Evolutionary conservation across 2,888 invertebrate genomes (phyloP).

Genomic region (Leptopilina myrica): DNA sequence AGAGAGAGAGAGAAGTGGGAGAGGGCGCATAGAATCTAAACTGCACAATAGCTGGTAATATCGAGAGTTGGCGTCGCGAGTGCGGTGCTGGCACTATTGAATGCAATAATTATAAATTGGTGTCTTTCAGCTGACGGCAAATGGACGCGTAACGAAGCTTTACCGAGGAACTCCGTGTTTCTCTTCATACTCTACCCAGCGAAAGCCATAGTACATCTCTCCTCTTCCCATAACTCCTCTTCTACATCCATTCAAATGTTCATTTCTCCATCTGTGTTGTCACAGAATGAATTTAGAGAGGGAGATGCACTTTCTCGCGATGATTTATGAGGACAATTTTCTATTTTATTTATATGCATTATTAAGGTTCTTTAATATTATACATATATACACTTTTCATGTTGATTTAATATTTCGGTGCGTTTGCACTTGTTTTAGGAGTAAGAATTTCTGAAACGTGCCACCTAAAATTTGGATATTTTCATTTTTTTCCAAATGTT

Average conservation of each 20-base stretch:
- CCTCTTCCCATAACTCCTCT: background rate
- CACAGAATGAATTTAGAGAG: background rate
- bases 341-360: background rate
- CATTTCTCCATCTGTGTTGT: conserved; percentile 23
- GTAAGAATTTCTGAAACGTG: too few species aligned
- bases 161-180: conserved; percentile 68
- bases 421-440: too few species aligned
- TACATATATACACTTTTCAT: too few species aligned
- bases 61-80: conserved; percentile 64
- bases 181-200: conserved; percentile 46
- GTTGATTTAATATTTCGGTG: too few species aligned
- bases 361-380: background rate
- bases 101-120: conserved; percentile 73
- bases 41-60: conserved; percentile 71
- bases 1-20: conserved; percentile 35
- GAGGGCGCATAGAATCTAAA: conserved; percentile 64
- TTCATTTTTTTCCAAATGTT: too few species aligned
- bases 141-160: conserved; percentile 75
- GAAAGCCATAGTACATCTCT: conserved; percentile 15
- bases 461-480: too few species aligned
- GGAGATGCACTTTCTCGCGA: background rate
- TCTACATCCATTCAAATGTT: conserved; percentile 18
- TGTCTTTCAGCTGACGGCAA: conserved; percentile 69
- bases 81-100: conserved; percentile 61
- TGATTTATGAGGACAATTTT: conserved; percentile 2